Percentiles rank a stretch among this genome's conserved stretches.
Evolutionary conservation across 2,113 vertebrate genomes (phyloP).

Genomic region (Nothoprocta pentlandii): DNA sequence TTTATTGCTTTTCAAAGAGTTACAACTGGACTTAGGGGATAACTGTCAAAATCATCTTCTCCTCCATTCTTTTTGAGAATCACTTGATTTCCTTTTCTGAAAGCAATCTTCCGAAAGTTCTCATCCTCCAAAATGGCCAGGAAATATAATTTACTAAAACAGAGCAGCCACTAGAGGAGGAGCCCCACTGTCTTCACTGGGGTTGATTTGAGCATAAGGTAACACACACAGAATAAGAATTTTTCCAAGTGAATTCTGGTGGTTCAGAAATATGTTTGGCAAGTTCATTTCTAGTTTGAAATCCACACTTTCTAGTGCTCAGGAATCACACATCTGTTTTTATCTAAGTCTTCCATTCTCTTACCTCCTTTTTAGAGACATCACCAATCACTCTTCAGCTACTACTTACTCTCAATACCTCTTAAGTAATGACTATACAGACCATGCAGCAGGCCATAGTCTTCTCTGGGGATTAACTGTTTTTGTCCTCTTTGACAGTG

Average conservation of each 20-base stretch:
- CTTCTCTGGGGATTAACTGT: background rate
- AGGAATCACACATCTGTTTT: background rate
- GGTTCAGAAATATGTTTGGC: background rate
- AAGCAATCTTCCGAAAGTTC: slow-evolving; percentile 1
- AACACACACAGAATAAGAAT: background rate
- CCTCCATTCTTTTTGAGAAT: background rate
- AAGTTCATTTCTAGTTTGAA: background rate
- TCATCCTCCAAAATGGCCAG: background rate
- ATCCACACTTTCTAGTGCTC: fast-evolving
- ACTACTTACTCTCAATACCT: background rate
- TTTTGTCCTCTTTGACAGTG: background rate
- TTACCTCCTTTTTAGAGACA: background rate
- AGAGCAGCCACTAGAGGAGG: background rate
- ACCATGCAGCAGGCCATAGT: background rate
- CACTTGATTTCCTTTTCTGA: background rate
- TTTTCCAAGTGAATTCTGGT: background rate
- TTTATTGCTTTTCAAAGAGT: background rate
- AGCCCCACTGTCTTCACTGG: background rate
- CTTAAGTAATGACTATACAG: background rate
- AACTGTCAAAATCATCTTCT: background rate
- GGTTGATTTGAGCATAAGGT: background rate
- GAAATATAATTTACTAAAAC: background rate
- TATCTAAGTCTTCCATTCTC: background rate
- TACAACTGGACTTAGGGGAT: background rate
- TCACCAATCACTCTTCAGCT: background rate